Conservation (phyloP, 2,113 vertebrate species). For the Tupaia chinensis region DNA sequence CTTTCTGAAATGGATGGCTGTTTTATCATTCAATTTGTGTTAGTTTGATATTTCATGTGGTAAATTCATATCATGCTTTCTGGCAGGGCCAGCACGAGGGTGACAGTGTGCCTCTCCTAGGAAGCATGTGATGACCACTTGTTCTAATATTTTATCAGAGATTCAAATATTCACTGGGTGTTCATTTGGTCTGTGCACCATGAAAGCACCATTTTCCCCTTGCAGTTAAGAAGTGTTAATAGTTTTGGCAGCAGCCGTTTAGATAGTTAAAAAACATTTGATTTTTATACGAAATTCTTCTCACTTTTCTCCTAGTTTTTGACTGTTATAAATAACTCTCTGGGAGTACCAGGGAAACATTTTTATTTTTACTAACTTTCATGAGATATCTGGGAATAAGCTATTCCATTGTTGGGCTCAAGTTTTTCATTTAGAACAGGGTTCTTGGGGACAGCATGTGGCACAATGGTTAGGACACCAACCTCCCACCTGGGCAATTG, state of each 20-base stretch:
- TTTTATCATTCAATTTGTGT: constrained; percentile 18
- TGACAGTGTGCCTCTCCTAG: neutral
- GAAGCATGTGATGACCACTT: neutral
- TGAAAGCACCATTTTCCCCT: neutral
- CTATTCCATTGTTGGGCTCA: neutral
- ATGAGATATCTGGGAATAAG: neutral
- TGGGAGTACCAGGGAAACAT: neutral
- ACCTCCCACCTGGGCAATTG: too few relatives aligned
- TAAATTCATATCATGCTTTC: constrained; percentile 6
- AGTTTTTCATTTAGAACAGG: neutral
- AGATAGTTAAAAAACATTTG: neutral
- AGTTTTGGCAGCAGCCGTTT: neutral
- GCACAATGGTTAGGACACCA: too few relatives aligned
- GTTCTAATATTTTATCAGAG: neutral
- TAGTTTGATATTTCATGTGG: neutral
- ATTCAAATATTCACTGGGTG: too few relatives aligned
- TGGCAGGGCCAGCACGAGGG: neutral
- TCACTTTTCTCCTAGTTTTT: neutral
- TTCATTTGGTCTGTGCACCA: neutral
- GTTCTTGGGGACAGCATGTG: too few relatives aligned
- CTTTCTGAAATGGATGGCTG: neutral
- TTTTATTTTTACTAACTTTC: neutral
- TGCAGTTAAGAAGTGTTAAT: neutral
- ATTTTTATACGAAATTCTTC: neutral
- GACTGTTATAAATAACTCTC: neutral